A percentile compares a stretch with the other conserved stretches of the same genome.
Conservation (phyloP, 2,797 vertebrate genomes). For the Parambassis ranga region DNA sequence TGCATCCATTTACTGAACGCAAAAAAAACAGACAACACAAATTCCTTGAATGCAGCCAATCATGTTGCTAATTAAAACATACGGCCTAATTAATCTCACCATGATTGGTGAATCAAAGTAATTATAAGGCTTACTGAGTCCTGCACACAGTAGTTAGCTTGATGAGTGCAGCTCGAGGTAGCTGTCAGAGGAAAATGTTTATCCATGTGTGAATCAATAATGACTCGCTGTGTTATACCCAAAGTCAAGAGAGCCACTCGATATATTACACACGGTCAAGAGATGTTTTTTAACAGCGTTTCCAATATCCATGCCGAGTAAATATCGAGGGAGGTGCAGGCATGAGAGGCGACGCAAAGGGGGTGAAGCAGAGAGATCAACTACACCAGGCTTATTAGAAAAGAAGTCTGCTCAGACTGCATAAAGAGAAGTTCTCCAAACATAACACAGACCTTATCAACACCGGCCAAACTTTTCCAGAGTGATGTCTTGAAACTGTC, state of each 20-base stretch:
- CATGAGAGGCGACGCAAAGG: conserved; percentile 37
- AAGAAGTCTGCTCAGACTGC: conserved; percentile 49
- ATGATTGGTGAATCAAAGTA: conserved; percentile 73
- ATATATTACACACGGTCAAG: conserved; percentile 54
- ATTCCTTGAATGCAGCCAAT: conserved; percentile 66
- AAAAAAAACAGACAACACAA: conserved; percentile 62
- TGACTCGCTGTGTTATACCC: conserved; percentile 63
- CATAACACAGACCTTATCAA: conserved; percentile 62
- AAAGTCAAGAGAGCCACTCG: conserved; percentile 73
- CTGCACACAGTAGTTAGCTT: conserved; percentile 61
- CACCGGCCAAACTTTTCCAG: conserved; percentile 56
- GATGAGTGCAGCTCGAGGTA: conserved; percentile 66
- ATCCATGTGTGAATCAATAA: conserved; percentile 74
- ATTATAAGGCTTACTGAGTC: conserved; percentile 75
- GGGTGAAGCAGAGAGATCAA: conserved; percentile 45
- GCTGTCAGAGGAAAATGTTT: conserved; percentile 77
- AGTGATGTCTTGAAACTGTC: conserved; percentile 54
- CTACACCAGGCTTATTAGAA: conserved; percentile 61
- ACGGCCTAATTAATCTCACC: conserved; percentile 64
- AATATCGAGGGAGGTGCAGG: conserved; percentile 38
- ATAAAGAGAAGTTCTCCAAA: conserved; percentile 50
- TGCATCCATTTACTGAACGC: conserved; percentile 20
- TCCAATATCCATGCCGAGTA: conserved; percentile 50
- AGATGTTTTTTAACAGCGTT: conserved; percentile 56
- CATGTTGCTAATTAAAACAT: conserved; percentile 66